A percentile compares a stretch with the other conserved stretches of the same genome.
These are phyloP conservation scores for Dasypus novemcinctus DNA, from an alignment of 2,113 vertebrate species.

Conservation along the genomic window DNA sequence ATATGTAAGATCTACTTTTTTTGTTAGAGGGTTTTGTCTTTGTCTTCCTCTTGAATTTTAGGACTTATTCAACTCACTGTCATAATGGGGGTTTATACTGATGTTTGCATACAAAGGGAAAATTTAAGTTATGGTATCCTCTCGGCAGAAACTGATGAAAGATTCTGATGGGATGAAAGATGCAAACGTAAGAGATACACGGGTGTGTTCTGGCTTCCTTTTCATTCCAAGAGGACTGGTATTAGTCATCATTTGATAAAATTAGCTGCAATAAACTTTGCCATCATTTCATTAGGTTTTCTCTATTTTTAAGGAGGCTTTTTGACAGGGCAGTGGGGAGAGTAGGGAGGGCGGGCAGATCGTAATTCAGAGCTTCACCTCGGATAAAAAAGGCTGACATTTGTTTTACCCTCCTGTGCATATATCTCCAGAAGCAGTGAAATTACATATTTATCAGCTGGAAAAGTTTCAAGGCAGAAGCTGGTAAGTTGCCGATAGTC, in stretches of 20 bases:
- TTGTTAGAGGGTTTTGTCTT: slow-evolving; percentile 56
- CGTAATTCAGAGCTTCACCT: neutral
- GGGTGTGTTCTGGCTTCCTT: neutral
- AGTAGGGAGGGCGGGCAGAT: too few relatives aligned
- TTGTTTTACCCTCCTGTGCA: neutral
- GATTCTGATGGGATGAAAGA: slow-evolving; percentile 51
- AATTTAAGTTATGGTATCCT: neutral
- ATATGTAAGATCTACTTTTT: neutral
- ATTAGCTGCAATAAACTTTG: neutral
- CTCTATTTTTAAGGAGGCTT: neutral
- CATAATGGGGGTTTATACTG: slow-evolving; percentile 67
- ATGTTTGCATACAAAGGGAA: slow-evolving; percentile 52
- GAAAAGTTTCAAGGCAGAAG: slow-evolving; percentile 57
- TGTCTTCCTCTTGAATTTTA: slow-evolving; percentile 58
- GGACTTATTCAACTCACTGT: slow-evolving; percentile 74
- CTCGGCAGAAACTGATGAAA: slow-evolving; percentile 30
- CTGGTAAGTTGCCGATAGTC: neutral
- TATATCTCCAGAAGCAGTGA: slow-evolving; percentile 58
- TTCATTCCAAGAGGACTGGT: neutral
- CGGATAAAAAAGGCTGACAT: slow-evolving; percentile 2
- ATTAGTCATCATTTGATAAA: neutral
- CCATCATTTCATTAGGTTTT: neutral
- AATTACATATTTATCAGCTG: slow-evolving; percentile 65
- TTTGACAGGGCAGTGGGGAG: fast-evolving
- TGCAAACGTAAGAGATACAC: neutral